phyloP scores from a whole-genome alignment of 2,113 vertebrate genomes.

The Hemiscyllium ocellatum region DNA sequence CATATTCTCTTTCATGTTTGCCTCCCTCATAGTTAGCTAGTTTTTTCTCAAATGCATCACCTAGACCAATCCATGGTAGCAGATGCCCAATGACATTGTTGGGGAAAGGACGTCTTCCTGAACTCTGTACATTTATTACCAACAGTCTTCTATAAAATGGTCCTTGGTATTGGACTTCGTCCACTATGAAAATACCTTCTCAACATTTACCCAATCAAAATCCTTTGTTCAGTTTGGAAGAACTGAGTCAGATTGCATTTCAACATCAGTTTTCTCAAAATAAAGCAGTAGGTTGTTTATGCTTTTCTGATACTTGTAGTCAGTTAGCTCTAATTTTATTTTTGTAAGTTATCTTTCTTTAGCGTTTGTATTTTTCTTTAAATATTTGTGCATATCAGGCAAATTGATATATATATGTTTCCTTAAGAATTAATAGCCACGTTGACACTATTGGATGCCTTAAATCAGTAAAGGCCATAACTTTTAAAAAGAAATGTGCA shows the following conservation, averaged over 20 bases:
- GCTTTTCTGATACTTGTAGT: not conserved
- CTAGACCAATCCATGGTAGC: not conserved
- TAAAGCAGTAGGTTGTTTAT: not conserved
- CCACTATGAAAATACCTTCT: not conserved
- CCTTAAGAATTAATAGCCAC: not conserved
- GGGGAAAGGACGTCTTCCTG: not conserved
- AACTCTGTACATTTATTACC: not conserved
- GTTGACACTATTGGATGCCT: not conserved
- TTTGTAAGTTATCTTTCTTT: not conserved
- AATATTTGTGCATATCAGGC: not conserved
- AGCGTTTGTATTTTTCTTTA: not conserved
- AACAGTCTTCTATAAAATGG: not conserved
- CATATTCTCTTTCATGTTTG: not conserved
- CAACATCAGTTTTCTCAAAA: not conserved
- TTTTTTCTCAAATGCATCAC: not conserved
- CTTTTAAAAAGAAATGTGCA: not conserved
- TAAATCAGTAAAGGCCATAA: not conserved
- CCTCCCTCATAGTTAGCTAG: not conserved
- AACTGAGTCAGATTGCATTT: not conserved
- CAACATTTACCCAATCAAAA: not conserved
- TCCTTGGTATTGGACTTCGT: not conserved
- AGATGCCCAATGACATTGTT: not conserved
- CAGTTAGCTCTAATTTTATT: not conserved
- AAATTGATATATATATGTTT: not conserved
- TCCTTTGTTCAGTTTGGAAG: not conserved